Evolutionary conservation across 2,797 vertebrate genomes (phyloP).

Genomic region (Monodelphis domestica): DNA sequence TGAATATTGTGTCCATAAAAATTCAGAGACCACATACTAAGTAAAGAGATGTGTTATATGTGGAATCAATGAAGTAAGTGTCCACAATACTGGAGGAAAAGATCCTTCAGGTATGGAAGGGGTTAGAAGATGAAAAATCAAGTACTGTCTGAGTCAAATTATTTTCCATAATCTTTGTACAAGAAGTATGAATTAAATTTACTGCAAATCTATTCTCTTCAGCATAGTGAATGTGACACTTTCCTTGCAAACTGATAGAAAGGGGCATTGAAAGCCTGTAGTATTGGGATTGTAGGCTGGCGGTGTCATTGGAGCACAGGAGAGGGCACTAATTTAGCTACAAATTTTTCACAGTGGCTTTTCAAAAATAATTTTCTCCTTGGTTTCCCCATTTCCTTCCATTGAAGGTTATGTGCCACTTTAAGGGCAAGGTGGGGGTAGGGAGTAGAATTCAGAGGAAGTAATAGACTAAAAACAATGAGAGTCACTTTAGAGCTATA

Average conservation of each 20-base stretch:
- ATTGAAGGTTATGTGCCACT: background rate
- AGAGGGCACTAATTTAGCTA: background rate
- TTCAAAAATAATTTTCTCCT: background rate
- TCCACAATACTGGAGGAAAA: background rate
- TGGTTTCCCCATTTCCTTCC: background rate
- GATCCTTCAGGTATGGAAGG: background rate
- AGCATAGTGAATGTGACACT: background rate
- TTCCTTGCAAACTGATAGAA: background rate
- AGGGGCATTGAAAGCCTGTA: background rate
- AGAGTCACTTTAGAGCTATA: background rate
- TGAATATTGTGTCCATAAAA: background rate
- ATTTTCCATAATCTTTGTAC: background rate
- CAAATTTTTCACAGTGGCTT: background rate
- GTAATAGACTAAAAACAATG: background rate
- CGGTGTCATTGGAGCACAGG: background rate
- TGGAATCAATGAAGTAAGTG: background rate
- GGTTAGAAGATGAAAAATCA: background rate
- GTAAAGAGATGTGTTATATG: background rate
- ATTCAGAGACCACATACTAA: background rate
- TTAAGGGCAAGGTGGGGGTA: accelerated
- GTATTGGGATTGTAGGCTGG: background rate
- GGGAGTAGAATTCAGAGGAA: background rate
- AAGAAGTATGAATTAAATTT: background rate
- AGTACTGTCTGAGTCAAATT: background rate
- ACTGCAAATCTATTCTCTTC: background rate